These are phyloP conservation scores for Caenorhabditis latens DNA, from an alignment of 1,140 invertebrate species.

Conservation along the genomic window DNA sequence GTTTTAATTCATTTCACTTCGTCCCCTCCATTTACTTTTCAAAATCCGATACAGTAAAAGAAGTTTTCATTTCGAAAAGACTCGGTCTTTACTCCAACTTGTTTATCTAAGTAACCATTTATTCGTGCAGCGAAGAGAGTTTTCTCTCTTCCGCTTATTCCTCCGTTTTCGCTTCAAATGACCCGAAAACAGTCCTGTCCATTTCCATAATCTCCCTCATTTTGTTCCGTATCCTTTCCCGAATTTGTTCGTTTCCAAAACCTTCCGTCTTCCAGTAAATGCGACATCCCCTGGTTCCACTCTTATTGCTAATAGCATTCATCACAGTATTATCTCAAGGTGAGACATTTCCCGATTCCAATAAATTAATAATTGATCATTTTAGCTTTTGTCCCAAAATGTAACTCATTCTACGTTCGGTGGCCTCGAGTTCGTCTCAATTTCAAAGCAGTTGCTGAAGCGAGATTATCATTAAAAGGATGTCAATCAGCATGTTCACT, in stretches of 20 bases:
- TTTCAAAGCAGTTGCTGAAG: conserved; percentile 67
- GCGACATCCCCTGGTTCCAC: conserved; percentile 14
- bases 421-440: conserved; percentile 77
- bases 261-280: conserved; percentile 5
- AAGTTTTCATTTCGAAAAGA: neutral
- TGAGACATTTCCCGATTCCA: neutral
- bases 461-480: conserved; percentile 68
- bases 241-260: neutral
- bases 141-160: conserved; percentile 33
- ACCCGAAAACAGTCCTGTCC: conserved; percentile 42
- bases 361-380: conserved; percentile 29
- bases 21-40: neutral
- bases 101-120: conserved; percentile 39
- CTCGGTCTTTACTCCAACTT: neutral
- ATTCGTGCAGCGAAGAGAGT: conserved; percentile 5
- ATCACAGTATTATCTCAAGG: neutral
- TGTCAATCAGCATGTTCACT: conserved; percentile 72
- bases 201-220: conserved; percentile 26
- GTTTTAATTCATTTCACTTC: neutral
- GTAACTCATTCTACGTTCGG: conserved; percentile 74
- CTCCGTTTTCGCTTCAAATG: neutral
- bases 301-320: conserved; percentile 38
- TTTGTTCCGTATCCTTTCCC: conserved; percentile 18
- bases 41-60: neutral
- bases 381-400: conserved; percentile 52